phyloP scores from a whole-genome alignment of 2,888 invertebrate genomes.

The Drosophila mayaguana region DNA sequence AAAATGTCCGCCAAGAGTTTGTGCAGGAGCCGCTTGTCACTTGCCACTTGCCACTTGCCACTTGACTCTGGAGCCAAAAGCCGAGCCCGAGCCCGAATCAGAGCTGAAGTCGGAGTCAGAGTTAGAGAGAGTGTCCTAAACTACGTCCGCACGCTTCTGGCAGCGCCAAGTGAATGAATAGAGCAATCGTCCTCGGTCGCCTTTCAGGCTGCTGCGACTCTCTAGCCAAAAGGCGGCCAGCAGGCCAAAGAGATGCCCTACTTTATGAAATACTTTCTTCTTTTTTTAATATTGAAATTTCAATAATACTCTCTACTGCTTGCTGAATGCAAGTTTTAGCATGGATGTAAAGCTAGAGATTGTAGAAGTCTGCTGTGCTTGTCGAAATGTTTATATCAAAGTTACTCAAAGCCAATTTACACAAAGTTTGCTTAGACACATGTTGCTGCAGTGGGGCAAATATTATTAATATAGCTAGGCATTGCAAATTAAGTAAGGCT shows the following conservation, averaged over 20 bases:
- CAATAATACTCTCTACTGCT: not conserved
- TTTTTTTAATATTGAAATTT: slow-evolving; percentile 3
- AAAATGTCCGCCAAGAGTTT: slow-evolving; percentile 46
- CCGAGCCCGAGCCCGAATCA: slow-evolving; percentile 37
- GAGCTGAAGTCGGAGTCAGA: slow-evolving; percentile 43
- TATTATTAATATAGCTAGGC: not conserved
- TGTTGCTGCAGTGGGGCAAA: not conserved
- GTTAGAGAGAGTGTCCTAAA: slow-evolving; percentile 53
- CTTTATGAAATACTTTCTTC: slow-evolving; percentile 5
- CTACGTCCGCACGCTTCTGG: slow-evolving; percentile 80
- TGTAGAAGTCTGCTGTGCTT: not conserved
- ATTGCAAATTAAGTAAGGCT: not conserved
- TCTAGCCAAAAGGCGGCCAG: slow-evolving; percentile 48
- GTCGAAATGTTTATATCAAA: not conserved
- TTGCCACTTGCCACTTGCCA: slow-evolving; percentile 54
- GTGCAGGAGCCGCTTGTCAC: slow-evolving; percentile 51
- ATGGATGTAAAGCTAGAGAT: not conserved
- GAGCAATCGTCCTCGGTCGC: slow-evolving; percentile 68
- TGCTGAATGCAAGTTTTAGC: not conserved
- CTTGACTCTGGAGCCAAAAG: slow-evolving; percentile 69
- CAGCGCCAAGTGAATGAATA: slow-evolving; percentile 79
- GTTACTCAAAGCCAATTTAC: not conserved
- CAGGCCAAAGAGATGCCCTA: slow-evolving; percentile 52
- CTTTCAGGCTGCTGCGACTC: slow-evolving; percentile 59
- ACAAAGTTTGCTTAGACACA: not conserved